Evolutionary conservation across 2,113 vertebrate genomes (phyloP), one percentile per base, ranked within the genome.

Genomic region (Climacteris rufus): DNA sequence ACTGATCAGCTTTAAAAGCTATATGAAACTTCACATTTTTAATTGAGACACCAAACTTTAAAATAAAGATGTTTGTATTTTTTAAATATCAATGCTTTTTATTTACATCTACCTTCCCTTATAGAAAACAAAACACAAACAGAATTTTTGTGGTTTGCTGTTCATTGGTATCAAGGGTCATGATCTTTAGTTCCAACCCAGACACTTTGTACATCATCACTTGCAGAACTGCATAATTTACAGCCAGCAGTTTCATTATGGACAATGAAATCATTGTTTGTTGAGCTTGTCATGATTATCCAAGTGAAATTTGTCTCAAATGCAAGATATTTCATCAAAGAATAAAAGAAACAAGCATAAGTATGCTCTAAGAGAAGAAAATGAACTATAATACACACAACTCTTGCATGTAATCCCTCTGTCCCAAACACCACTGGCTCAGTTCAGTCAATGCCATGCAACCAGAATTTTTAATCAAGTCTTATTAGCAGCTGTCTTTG

Each of bases 381-480:
- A 28, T 12, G 57, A 40, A 52, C 33, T 44, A 2, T 23, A 87
- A 64, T 9, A 56, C 9, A 74, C 8, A 53, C 15, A 54, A 80
- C 22, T 15, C 47, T 87, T 57, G 44, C 19, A 66, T n/a, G 7
- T 42, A 52, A 93, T 31, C 37, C 42, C 31, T 78, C 44, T 49
- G 30, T 59, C 56, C 52, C 22, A 74, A 84, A 39, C 71, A 64
- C 31, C 28, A 57, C 39, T 33, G 35, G 39, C 78, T 90, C 49
- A 44, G 37, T 83, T 95, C 81, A 75, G 80, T 42, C 54, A 81
- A 47, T 27, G 47, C 14, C 44, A 80, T 4, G 15, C 45, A 83
- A 87, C 39, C 69, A 92, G 76, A 87, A 95, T 66, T 89, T 79
- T 84, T 88, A 80, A 95, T 92, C 83, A 76, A 19, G 69, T 95